Base-by-base conservation (phyloP, 2,888 invertebrate species). In the Liodrosophila aerea region DNA sequence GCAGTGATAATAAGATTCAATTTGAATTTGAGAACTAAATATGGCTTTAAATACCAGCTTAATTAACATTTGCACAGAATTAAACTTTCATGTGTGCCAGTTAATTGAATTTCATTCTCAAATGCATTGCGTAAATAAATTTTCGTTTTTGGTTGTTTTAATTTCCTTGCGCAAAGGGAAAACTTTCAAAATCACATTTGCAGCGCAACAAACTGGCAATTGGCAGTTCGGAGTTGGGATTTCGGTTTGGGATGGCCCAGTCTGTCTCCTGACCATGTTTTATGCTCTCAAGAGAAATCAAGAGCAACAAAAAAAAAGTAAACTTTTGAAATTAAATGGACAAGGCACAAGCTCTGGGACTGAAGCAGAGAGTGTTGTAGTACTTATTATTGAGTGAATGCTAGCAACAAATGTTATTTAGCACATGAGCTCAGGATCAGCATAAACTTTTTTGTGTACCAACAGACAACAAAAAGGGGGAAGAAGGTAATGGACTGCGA, bases 181-280 rank as follows among this genome's bases (percentile, higher is more conserved):
- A 78, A 85, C 80, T 78, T 85, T 82, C 45, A 60, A 65, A 81
- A 82, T 71, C 65, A 64, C 64, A 76, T 84, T 76, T 58, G 47
- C 51, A 40, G 54, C 39, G 18, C 64, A 54, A 34, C 16, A 47
- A 54, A 44, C 66, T 29, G 50, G 15, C 62, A 70, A 52, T 59
- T 67, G 53, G 11, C 50, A 46, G 49, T 47, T 53, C 39, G 9
- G 5, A 13, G 36, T 13, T 13, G 15, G 34, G 34, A 13, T 7
- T 1, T 36, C 3, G 36, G 8, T 2, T 31, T 30, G 22, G 30
- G 30, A 9, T n/a, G n/a, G 27, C 27, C 7, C 15, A 13, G 12
- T 7, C 7, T 30, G 11, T 40, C 40, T 9, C 4, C 11, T 13
- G 22, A 30, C 12, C 59, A 52, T 41, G 36, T 52, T 59, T 27